phyloP scores from a whole-genome alignment of 2,797 vertebrate species.

The Gymnoscopelus microlampas region DNA sequence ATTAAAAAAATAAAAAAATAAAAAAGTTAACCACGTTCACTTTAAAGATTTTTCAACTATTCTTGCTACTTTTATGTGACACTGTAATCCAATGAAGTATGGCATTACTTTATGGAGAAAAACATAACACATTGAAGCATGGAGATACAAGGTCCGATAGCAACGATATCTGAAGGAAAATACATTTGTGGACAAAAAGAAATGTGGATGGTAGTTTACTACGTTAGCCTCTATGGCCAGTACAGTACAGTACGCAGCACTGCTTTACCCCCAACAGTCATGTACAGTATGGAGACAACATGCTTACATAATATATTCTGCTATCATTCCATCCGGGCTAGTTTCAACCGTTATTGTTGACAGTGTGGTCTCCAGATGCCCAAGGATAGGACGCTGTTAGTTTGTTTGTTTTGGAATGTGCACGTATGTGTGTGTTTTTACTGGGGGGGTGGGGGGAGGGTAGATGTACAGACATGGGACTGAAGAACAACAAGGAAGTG shows the following conservation, averaged over 20 bases:
- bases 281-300: constrained; percentile 22
- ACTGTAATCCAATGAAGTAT: too few relatives aligned
- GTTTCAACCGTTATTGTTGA: constrained; percentile 42
- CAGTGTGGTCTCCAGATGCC: constrained; percentile 25
- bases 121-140: too few relatives aligned
- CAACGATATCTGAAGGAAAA: too few relatives aligned
- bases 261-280: neutral
- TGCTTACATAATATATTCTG: constrained; percentile 4
- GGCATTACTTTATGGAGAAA: too few relatives aligned
- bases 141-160: too few relatives aligned
- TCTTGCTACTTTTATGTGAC: too few relatives aligned
- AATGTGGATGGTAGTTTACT: too few relatives aligned
- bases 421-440: constrained; percentile 55
- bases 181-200: too few relatives aligned
- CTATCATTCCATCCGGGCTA: constrained; percentile 42
- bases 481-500: constrained; percentile 33
- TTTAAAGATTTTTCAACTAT: too few relatives aligned
- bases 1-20: too few relatives aligned
- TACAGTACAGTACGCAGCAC: neutral
- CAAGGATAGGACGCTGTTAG: constrained; percentile 36
- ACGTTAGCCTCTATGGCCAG: too few relatives aligned
- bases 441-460: constrained; percentile 38
- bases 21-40: too few relatives aligned
- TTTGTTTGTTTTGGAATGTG: constrained; percentile 70
- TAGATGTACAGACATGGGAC: constrained; percentile 35